Percentiles rank a stretch among this genome's conserved stretches.
These are phyloP conservation scores for Tetragonula carbonaria DNA, from an alignment of 2,888 invertebrate genomes.

Conservation along the genomic window DNA sequence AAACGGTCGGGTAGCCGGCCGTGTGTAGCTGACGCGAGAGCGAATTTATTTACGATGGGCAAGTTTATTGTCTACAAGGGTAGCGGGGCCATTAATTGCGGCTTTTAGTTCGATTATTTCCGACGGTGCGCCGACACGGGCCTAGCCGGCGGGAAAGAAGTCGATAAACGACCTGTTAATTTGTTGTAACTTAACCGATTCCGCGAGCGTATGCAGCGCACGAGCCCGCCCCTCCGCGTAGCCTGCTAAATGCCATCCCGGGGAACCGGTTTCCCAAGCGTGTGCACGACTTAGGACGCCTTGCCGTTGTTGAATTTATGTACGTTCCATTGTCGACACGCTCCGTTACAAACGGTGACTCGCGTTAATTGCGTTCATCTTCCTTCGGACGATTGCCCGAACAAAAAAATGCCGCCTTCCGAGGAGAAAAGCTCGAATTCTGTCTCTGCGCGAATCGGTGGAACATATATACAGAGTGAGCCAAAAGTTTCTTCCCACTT, in stretches of 20 bases:
- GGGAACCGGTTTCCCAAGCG: conserved; percentile 56
- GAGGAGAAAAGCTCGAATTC: neutral
- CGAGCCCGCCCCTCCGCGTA: conserved; percentile 17
- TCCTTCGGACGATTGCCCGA: neutral
- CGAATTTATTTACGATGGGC: conserved; percentile 46
- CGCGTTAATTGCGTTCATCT: conserved; percentile 61
- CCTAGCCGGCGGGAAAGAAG: conserved; percentile 25
- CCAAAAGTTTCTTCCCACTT: too few species aligned
- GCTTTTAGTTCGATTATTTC: conserved; percentile 37
- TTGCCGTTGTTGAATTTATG: conserved; percentile 58
- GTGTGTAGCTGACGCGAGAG: conserved; percentile 18
- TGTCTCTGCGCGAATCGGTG: neutral
- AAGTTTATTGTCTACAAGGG: conserved; percentile 54
- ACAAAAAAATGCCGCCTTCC: neutral
- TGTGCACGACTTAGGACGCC: conserved; percentile 44
- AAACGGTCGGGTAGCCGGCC: neutral
- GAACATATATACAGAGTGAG: too few species aligned
- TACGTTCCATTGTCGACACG: conserved; percentile 59
- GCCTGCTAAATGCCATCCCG: conserved; percentile 60
- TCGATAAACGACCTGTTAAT: conserved; percentile 67
- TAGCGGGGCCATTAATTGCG: conserved; percentile 48
- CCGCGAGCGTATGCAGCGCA: conserved; percentile 40
- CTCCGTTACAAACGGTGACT: conserved; percentile 51
- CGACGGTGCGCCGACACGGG: neutral
- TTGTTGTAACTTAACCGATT: conserved; percentile 61